Evolutionary conservation across 2,888 invertebrate genomes (phyloP), one percentile per base, ranked within the genome.

Genomic region (Scaptomyza cyrtandrae): DNA sequence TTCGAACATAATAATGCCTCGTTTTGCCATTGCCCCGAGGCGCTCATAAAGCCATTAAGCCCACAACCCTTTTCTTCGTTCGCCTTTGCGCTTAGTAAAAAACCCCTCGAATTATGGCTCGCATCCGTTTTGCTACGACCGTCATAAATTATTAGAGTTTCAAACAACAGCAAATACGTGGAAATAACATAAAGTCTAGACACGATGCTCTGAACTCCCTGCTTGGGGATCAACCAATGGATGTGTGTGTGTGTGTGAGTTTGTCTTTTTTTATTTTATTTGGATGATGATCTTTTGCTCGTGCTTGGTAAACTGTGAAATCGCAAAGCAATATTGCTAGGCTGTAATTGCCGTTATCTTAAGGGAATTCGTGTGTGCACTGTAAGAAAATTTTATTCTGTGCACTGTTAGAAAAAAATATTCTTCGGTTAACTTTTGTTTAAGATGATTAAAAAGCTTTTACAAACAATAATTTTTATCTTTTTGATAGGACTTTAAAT

Each of bases 21-120:
- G 74, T 76, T 16, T 85, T 71, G 79, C 48, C 65, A 75, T 64
- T 71, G 78, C 80, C 86, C 80, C 83, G 50, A 59, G 78, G 76
- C 80, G 78, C 85, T 70, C 80, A 86, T 85, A 88, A 85, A 85
- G 76, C 86, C 88, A 85, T 84, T 84, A 86, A 83, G 71, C 60
- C 52, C 68, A 44, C 57, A 85, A 85, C 88, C 84, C 84, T 88
- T 84, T 80, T 66, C 64, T 64, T 75, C 65, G 39, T 68, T 78
- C 45, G 63, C 54, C 24, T 66, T 24, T 48, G 50, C 64, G 63
- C 69, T 65, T 58, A 78, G 68, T 61, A 50, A 0, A 57, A 62
- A 46, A 55, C 66, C 52, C 69, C 52, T 57, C 58, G 52, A 76
- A 76, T 62, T 75, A 75, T 75, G 67, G 46, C 35, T 11, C 64